Base-by-base conservation (phyloP, 2,113 vertebrate genomes). In the Trichechus manatus region DNA sequence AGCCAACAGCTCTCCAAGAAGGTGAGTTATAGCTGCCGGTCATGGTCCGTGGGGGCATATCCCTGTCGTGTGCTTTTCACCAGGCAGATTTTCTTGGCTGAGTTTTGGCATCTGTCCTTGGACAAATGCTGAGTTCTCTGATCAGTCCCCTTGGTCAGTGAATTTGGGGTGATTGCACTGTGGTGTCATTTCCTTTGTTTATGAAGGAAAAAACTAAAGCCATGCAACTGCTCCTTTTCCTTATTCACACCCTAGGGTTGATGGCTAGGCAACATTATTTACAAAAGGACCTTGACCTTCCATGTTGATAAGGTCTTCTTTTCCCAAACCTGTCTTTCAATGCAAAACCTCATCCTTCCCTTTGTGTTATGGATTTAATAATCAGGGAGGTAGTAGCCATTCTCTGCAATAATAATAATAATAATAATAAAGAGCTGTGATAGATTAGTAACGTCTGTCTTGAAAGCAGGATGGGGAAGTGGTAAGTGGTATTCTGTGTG, bases 141-240 rank as follows among this genome's bases (percentile, higher is more conserved):
- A 1, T 11, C n/a, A 36, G 10, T 50, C 17, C 44, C 33, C 15
- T 63, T 90, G 61, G 91, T 90, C 6, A 53, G 10, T 44, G 3
- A 9, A 27, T 22, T 22, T 17, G 11, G 1, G 11, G 0, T 91
- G 42, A 68, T 14, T n/a, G n/a, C 78, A 81, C 9, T 56, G 4
- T 56, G 42, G 13, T 78, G n/a, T 50, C 23, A 42, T 87, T 91
- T 88, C 53, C 10, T 88, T 91, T 86, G n/a, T 82, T 88, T 79
- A 91, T 22, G 42, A 87, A 88, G 80, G 31, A 33, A 91, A 95
- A 95, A 95, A 74, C n/a, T 63, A 31, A 95, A 87, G 42, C 27
- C 63, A 25, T 53, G 2, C 11, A 87, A 93, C 27, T 89, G 11
- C 44, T 87, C 82, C 44, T 95, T 94, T 85, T 94, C 23, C 31